Base-by-base conservation (phyloP, 2,888 invertebrate genomes). In the Macrophya annulata region DNA sequence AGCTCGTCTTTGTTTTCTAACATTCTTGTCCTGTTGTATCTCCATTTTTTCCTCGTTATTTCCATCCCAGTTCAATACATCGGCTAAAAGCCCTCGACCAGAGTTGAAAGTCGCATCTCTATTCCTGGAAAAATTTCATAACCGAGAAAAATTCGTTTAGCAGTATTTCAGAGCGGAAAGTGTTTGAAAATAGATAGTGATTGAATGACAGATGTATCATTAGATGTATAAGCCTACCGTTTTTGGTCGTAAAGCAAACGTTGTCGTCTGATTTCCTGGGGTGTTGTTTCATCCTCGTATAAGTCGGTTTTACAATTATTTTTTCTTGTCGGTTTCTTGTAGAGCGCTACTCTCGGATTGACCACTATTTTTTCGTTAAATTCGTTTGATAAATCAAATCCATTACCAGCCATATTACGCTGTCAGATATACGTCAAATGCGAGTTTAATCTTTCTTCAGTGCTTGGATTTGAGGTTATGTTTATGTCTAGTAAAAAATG, bases 11-110 rank as follows among this genome's bases (percentile, higher is more conserved):
- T 79, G 25, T 9, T 31, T n/a, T 21, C 84, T 45, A 25, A 79
- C 51, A 8, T 76, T 68, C 43, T 62, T 15, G 31, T 86, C 45
- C 71, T 88, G 87, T 85, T 90, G 90, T 2, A 87, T 86, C 62
- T 89, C 88, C 85, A 84, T 88, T 84, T 86, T 87, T 76, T 87
- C 89, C 48, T 88, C 88, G 83, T 88, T 89, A 85, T 90, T 89
- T 71, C 88, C 88, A 76, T 90, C 90, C 4, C 87, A 89, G 86
- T 89, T 86, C 31, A 90, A 84, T 17, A 90, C 90, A 65, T 91
- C 91, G 76, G 94, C 92, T 85, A 93, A 89, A 76, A 96, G 94
- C 12, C 95, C 95, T 88, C 96, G 89, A 87, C 88, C 90, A 31
- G 90, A 87, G 86, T 93, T 91, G 45, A 93, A 89, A 68, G 88